Base-by-base conservation (phyloP, 2,888 invertebrate genomes). In the Spisula solida region DNA sequence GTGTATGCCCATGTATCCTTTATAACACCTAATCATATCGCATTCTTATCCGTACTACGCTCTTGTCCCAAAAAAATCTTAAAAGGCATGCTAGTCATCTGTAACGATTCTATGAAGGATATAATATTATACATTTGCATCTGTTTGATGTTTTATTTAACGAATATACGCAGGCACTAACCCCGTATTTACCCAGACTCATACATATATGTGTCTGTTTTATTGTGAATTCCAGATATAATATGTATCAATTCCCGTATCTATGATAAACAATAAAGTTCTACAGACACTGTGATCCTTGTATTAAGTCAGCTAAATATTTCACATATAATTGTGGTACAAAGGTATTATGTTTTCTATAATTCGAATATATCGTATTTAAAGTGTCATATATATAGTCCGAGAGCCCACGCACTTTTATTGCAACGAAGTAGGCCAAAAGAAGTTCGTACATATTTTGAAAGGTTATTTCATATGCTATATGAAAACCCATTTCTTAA, bases 211-310 rank as follows among this genome's bases (percentile, higher is more conserved):
- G 25, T 66, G 25, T 66, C 60, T 66, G n/a, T 66, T 66, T 66
- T 66, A 66, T 66, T 25, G 12, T 25, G 60, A 66, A 66, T 66
- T 66, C 60, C 60, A 66, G 60, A 66, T 8, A 66, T 66, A 66
- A 66, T n/a, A 66, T n/a, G 25, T 66, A 66, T 66, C 60, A n/a
- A 66, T 66, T 66, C 60, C 41, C 25, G 60, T 66, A 66, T 66
- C n/a, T 66, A n/a, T 66, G 60, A 66, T 66, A 66, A 66, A 66
- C 25, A 66, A 25, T 25, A 66, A 66, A n/a, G 5, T n/a, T 66
- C 10, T n/a, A 25, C 60, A 66, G 60, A 66, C 60, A 25, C 6
- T 25, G 25, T 25, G 25, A 66, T 66, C 20, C 60, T 25, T 10
- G 60, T 25, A 66, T 25, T 66, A 25, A n/a, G 60, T 25, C 2